phyloP scores from a whole-genome alignment of 2,888 invertebrate species.

The Anthrax anthrax region DNA sequence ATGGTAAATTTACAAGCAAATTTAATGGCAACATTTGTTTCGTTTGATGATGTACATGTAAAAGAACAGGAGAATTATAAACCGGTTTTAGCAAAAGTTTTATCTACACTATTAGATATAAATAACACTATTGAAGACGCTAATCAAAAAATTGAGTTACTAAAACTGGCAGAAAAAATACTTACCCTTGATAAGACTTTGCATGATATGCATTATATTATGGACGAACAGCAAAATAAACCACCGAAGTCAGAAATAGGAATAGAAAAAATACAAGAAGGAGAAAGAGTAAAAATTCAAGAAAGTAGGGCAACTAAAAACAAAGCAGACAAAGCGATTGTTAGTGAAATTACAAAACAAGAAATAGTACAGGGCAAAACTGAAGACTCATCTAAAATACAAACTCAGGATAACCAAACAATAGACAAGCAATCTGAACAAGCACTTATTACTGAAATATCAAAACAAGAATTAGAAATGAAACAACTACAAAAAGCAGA shows the following conservation, averaged over 20 bases:
- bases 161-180: neutral
- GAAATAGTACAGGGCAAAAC: neutral
- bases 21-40: constrained; percentile 12
- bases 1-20: constrained; percentile 9
- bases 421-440: too few species aligned
- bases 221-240: neutral
- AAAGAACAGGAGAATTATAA: too few species aligned
- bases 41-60: constrained; percentile 9
- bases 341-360: too few species aligned
- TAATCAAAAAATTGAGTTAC: neutral
- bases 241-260: neutral
- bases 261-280: constrained; percentile 6
- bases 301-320: neutral
- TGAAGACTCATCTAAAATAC: neutral
- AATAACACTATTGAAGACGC: too few species aligned
- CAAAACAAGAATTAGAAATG: constrained; percentile 10
- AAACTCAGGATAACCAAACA: too few species aligned
- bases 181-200: too few species aligned
- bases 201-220: too few species aligned
- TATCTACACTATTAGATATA: too few species aligned
- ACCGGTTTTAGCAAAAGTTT: too few species aligned
- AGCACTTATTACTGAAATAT: constrained; percentile 9
- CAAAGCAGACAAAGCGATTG: neutral
- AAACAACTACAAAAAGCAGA: constrained; percentile 13
- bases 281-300: constrained; percentile 10